phyloP scores from a whole-genome alignment of 2,113 vertebrate species.

The Hymenochirus boettgeri region DNA sequence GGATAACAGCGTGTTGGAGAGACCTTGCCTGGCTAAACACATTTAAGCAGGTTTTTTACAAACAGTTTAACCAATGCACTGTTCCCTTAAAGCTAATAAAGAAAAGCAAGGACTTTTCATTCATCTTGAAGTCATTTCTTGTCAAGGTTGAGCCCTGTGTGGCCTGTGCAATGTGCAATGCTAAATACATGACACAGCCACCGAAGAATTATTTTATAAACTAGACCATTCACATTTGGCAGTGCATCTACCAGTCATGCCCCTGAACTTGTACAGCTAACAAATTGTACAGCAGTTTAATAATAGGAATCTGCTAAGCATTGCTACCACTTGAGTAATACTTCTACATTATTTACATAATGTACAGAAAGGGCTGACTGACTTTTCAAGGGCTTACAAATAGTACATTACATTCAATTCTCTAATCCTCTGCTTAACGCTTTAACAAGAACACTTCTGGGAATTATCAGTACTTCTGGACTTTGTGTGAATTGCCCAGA shows the following conservation, averaged over 20 bases:
- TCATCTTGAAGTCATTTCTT: constrained; percentile 79
- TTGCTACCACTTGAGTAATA: constrained; percentile 83
- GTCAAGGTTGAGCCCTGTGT: constrained; percentile 70
- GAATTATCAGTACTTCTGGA: constrained; percentile 82
- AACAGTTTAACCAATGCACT: constrained; percentile 79
- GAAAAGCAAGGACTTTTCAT: constrained; percentile 76
- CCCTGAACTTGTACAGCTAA: constrained; percentile 78
- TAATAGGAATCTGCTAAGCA: constrained; percentile 82
- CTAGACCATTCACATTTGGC: constrained; percentile 73
- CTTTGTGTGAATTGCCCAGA: constrained; percentile 80
- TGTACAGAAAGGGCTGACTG: constrained; percentile 81
- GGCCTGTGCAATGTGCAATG: constrained; percentile 65
- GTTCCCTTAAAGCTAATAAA: constrained; percentile 83
- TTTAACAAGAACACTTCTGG: constrained; percentile 78
- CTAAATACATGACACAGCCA: constrained; percentile 73
- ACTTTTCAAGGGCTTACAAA: constrained; percentile 79
- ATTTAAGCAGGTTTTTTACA: constrained; percentile 75
- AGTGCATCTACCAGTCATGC: constrained; percentile 68
- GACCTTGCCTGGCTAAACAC: constrained; percentile 67
- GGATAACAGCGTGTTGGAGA: constrained; percentile 62
- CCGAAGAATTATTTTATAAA: constrained; percentile 79
- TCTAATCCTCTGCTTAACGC: constrained; percentile 78
- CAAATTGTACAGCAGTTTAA: constrained; percentile 81
- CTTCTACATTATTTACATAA: constrained; percentile 83
- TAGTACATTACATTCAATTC: constrained; percentile 74